These are phyloP conservation scores for Drosophila mauritiana DNA, from an alignment of 1,140 invertebrate species.

Conservation along the genomic window DNA sequence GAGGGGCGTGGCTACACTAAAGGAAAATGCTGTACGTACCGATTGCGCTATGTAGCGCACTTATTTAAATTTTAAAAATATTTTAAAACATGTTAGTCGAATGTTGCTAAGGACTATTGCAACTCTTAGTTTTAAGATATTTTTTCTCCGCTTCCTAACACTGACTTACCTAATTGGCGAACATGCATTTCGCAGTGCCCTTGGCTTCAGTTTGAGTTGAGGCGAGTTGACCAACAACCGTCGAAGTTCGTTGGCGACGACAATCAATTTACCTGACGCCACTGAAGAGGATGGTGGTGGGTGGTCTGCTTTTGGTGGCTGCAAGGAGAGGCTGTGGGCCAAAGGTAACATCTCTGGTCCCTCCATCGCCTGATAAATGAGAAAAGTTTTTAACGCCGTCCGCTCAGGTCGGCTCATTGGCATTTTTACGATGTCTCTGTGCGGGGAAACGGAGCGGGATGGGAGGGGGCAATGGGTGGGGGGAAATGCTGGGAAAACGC, in stretches of 20 bases:
- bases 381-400: conserved; percentile 77
- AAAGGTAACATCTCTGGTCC: not conserved
- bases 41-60: too few relatives aligned
- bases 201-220: conserved; percentile 33
- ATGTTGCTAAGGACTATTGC: not conserved
- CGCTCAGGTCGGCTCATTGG: conserved; percentile 80
- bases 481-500: not conserved
- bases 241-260: conserved; percentile 78
- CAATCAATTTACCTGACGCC: conserved; percentile 78
- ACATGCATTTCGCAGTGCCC: conserved; percentile 6
- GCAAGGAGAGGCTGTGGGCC: not conserved
- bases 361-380: conserved; percentile 72
- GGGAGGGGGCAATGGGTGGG: not conserved
- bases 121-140: not conserved
- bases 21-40: not conserved
- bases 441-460: not conserved
- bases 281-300: conserved; percentile 12
- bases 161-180: too few relatives aligned
- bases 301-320: not conserved
- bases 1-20: conserved; percentile 7
- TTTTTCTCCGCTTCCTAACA: not conserved
- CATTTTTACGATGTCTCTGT: conserved; percentile 76
- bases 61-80: not conserved
- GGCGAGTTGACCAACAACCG: conserved; percentile 75
- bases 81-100: too few relatives aligned